Evolutionary conservation across 2,797 vertebrate genomes (phyloP).

Genomic region (Gadopsis bispinosus): DNA sequence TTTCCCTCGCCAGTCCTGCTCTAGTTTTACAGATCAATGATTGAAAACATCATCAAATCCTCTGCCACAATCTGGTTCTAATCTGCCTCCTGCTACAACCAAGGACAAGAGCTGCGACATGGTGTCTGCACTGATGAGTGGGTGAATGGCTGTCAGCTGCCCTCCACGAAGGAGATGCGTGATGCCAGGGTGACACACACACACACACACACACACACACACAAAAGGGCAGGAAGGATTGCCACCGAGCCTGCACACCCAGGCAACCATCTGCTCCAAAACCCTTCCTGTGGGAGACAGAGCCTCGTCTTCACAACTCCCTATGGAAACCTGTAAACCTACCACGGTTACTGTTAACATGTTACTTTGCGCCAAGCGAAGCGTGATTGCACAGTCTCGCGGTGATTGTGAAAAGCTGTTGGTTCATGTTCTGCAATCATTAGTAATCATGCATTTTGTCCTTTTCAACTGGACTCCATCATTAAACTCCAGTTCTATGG

Average conservation of each 20-base stretch:
- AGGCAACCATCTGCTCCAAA: constrained; percentile 78
- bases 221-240: constrained; percentile 60
- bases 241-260: constrained; percentile 66
- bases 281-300: constrained; percentile 61
- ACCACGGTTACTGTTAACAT: constrained; percentile 37
- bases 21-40: constrained; percentile 41
- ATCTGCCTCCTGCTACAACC: constrained; percentile 62
- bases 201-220: constrained; percentile 24
- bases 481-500: neutral
- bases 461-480: neutral
- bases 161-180: constrained; percentile 64
- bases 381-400: constrained; percentile 23
- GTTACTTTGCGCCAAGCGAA: constrained; percentile 42
- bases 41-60: constrained; percentile 65
- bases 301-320: constrained; percentile 48
- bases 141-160: constrained; percentile 72
- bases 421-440: neutral
- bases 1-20: constrained; percentile 28
- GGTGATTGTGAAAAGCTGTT: constrained; percentile 10
- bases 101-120: constrained; percentile 63
- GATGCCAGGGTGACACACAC: constrained; percentile 62
- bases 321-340: constrained; percentile 50
- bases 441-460: neutral
- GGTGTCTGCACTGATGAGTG: constrained; percentile 63
- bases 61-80: constrained; percentile 60